Conservation (phyloP, 2,888 invertebrate genomes). For the Candidula unifasciata region DNA sequence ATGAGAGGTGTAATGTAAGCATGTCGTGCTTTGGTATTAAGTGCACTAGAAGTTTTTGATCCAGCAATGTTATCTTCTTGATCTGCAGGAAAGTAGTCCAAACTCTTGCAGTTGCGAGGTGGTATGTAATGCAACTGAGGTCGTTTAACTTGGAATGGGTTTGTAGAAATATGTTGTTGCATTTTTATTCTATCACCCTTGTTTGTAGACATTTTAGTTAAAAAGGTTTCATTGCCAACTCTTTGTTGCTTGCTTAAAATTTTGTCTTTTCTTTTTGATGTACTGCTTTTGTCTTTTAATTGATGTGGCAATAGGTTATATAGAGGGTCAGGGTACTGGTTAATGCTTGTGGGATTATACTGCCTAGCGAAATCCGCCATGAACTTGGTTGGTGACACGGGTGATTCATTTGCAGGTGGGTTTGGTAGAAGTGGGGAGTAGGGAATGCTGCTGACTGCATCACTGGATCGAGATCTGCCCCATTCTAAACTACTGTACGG, state of each 20-base stretch:
- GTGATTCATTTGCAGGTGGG: conserved; percentile 65
- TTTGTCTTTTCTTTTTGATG: neutral
- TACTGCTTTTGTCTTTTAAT: neutral
- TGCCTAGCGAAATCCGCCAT: conserved; percentile 63
- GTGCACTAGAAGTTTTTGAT: conserved; percentile 65
- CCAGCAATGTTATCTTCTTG: conserved; percentile 63
- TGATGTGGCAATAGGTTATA: neutral
- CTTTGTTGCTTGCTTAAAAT: neutral
- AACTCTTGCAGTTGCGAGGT: conserved; percentile 72
- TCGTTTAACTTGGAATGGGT: conserved; percentile 71
- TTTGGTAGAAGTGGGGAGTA: conserved; percentile 69
- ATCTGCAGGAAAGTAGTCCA: conserved; percentile 77
- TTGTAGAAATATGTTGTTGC: conserved; percentile 33
- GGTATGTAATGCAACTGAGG: conserved; percentile 67
- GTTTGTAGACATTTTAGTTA: neutral
- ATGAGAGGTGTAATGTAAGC: conserved; percentile 68
- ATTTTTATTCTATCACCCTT: neutral
- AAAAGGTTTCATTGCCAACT: neutral
- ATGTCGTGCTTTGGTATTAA: conserved; percentile 66
- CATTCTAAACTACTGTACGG: conserved; percentile 60
- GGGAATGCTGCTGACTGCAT: conserved; percentile 68
- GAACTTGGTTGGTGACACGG: conserved; percentile 68
- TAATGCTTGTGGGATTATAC: conserved; percentile 24
- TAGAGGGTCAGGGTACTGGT: conserved; percentile 13
- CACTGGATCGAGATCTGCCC: conserved; percentile 69